Base-by-base conservation (phyloP, 1,140 invertebrate genomes). In the Drosophila repleta region DNA sequence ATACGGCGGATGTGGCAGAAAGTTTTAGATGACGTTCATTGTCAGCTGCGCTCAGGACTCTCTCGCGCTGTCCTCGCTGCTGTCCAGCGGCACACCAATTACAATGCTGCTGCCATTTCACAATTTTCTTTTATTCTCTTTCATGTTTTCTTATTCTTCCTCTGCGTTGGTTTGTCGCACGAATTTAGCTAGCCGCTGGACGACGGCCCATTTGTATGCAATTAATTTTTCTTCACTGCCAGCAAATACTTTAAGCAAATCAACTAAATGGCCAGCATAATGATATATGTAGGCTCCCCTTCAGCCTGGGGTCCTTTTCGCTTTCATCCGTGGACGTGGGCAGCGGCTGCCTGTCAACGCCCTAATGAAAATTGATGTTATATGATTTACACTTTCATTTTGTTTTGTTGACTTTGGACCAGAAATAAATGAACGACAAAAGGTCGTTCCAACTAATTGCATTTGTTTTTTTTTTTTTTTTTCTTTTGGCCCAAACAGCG, bases 291-390 rank as follows among this genome's bases (percentile, higher is more conserved):
- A n/a, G 3, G 4, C 32, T 24, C 21, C 35, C 46, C n/a, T 20
- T 13, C 11, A 10, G n/a, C 4, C 6, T 11, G 17, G n/a, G n/a
- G n/a, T n/a, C 6, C 20, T 11, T 13, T 32, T 35, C 32, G 46
- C 46, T 7, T 48, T 21, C 20, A 24, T 32, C 60, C 46, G 15
- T 29, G 6, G 18, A 68, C 74, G 49, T 79, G 65, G 37, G 56
- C 70, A 75, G 24, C 58, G 70, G 70, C 74, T 85, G 70, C 74
- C 74, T 85, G 81, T 85, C 81, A 78, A 37, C 58, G 48, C 48
- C 43, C 74, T 87, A 85, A 85, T 85, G 83, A 75, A 85, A 85
- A 85, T 87, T 87, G 74, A 85, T 85, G 82, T 78, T 82, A 78
- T 82, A 85, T 85, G 82, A 85, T 87, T 87, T 87, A 85, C 74